Conservation (phyloP, 2,888 invertebrate genomes). For the Oscheius sp. region DNA sequence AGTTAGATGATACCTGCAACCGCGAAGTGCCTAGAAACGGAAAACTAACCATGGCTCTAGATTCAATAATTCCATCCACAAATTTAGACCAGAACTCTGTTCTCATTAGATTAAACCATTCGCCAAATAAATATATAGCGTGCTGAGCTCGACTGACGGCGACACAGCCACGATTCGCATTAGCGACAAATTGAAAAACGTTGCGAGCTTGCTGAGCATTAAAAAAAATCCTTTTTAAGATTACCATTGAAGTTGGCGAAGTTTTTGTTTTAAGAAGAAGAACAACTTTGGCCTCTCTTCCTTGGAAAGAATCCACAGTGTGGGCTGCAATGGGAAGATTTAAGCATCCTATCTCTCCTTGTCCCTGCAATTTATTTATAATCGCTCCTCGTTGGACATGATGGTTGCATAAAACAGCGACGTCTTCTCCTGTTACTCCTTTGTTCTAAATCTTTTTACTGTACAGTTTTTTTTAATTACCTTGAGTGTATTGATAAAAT, state of each 20-base stretch:
- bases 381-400: slow-evolving; percentile 20
- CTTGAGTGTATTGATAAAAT: neutral
- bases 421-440: slow-evolving; percentile 1
- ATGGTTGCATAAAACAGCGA: slow-evolving; percentile 22
- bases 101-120: slow-evolving; percentile 14
- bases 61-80: slow-evolving; percentile 19
- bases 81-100: slow-evolving; percentile 20
- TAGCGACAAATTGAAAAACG: slow-evolving; percentile 11
- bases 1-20: too few species aligned
- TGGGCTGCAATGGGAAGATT: neutral
- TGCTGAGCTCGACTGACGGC: slow-evolving; percentile 21
- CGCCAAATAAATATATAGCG: slow-evolving; percentile 23
- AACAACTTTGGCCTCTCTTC: slow-evolving; percentile 24
- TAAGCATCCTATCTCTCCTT: slow-evolving; percentile 13
- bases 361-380: neutral
- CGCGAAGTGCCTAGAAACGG: too few species aligned
- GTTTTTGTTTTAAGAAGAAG: slow-evolving; percentile 20
- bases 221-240: neutral
- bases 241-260: neutral
- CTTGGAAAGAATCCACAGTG: slow-evolving; percentile 30
- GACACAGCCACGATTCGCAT: slow-evolving; percentile 21
- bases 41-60: slow-evolving; percentile 12
- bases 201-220: neutral
- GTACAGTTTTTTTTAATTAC: too few species aligned
- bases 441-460: slow-evolving; percentile 25